Base-by-base conservation (phyloP, 2,888 invertebrate genomes). In the Ochropacha duplaris region DNA sequence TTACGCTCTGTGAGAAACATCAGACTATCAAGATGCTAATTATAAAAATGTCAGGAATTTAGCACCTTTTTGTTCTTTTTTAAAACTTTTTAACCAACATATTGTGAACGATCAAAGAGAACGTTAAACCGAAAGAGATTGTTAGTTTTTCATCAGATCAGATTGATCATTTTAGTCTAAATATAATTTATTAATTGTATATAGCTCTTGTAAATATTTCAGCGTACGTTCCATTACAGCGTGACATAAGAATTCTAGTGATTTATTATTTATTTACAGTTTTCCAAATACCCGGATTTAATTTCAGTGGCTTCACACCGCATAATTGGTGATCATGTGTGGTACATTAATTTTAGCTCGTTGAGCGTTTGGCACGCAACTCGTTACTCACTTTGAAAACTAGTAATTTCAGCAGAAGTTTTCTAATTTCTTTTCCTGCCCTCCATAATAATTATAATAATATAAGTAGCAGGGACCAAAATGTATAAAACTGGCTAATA, bases 291-390 rank as follows among this genome's bases (percentile, higher is more conserved):
- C 31, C 31, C 31, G 31, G 12, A 31, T 12, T 31, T 12, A 31
- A 31, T 31, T 31, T 31, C 12, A 12, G 1, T 31, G 6, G n/a
- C 16, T 16, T 4, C 3, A n/a, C 39, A 39, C n/a, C n/a, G 9
- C 44, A 19, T 62, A 59, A 61, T 59, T 57, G 59, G 50, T 56
- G 44, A 19, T 19, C 44, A 57, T 60, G 61, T 64, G 61, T 54
- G 52, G 55, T 50, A 66, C n/a, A 36, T 64, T 65, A 65, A 60
- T 59, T 60, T 60, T 50, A 65, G 57, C 65, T 54, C 61, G 64
- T 57, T 60, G 66, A 44, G 16, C 39, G 19, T 44, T n/a, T 16
- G 39, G 34, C 4, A 39, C 39, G 39, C 19, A 9, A 8, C 5
- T 16, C 5, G n/a, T 44, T 44, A 44, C 44, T 44, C 44, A 19